Percentiles rank a stretch among this genome's conserved stretches.
These are phyloP conservation scores for Drosophila melanosoma DNA, from an alignment of 2,888 invertebrate genomes.

Conservation along the genomic window DNA sequence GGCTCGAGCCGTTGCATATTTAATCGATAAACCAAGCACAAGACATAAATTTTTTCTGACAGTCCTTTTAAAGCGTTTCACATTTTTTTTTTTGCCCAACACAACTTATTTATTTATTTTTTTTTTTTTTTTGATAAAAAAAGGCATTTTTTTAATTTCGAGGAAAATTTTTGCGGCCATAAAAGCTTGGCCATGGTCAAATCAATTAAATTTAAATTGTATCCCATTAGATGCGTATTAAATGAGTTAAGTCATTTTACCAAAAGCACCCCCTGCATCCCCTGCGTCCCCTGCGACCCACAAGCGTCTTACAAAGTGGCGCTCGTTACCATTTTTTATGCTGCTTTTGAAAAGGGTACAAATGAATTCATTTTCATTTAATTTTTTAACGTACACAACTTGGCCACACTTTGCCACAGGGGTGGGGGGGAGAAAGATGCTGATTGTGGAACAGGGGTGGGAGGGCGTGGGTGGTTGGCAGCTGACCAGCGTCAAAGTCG, in stretches of 20 bases:
- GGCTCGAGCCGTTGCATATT: constrained; percentile 59
- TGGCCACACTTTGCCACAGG: constrained; percentile 18
- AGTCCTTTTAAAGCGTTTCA: constrained; percentile 55
- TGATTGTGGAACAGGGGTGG: neutral
- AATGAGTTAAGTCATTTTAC: constrained; percentile 76
- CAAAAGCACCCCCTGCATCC: neutral
- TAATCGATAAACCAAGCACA: constrained; percentile 66
- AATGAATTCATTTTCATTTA: constrained; percentile 79
- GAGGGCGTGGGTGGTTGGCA: neutral
- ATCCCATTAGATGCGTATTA: constrained; percentile 79
- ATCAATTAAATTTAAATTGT: constrained; percentile 81
- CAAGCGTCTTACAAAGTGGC: constrained; percentile 49
- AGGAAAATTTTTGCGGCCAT: constrained; percentile 65
- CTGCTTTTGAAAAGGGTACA: constrained; percentile 74
- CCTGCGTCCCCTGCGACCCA: neutral
- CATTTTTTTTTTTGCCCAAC: constrained; percentile 42
- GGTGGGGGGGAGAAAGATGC: neutral
- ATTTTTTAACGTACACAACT: constrained; percentile 70
- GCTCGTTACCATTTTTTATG: constrained; percentile 72
- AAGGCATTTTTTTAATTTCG: constrained; percentile 71
- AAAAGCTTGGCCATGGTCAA: constrained; percentile 68
- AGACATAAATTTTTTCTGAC: constrained; percentile 71
- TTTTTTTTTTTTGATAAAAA: neutral
- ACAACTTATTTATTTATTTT: neutral
- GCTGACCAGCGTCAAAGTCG: constrained; percentile 54